Base-by-base conservation (phyloP, 2,797 vertebrate genomes). In the Diplodus puntazzo region DNA sequence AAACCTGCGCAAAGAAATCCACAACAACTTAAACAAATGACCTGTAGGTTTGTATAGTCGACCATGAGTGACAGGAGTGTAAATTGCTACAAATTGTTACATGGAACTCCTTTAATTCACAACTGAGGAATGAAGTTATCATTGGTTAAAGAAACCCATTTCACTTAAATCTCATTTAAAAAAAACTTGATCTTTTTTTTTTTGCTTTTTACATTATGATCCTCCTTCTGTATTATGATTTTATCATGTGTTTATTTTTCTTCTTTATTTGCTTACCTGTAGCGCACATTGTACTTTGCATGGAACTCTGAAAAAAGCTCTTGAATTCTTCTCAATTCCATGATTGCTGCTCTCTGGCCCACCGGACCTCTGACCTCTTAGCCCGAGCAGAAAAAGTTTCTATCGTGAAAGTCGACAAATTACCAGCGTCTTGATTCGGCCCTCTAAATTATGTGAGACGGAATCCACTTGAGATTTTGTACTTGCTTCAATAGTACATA, bases 301-400 rank as follows among this genome's bases (percentile, higher is more conserved):
- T 39, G 6, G 10, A 68, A 21, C 11, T 12, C 21, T 30, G 9
- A 58, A 45, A 25, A 67, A 14, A 21, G 16, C 65, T 54, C 23
- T 42, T 61, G 27, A 69, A 34, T 54, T 23, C 6, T 42, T 30
- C 2, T 14, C 13, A 54, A 17, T 60, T 69, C 1, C n/a, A 46
- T 7, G 45, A 50, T 50, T 27, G 14, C 20, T 67, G 43, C 21
- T 52, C 18, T 11, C 11, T 12, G 21, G 21, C 61, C 14, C 13
- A 2, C 16, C 25, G 49, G 55, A 69, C 70, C 21, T 61, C 17
- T 66, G 48, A 78, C 64, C 30, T 82, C 11, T 39, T 12, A 27
- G 25, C 45, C 42, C 20, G 16, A 23, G 16, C 5, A 42, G 34
- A 45, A 13, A 10, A 1, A 42, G 18, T 39, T 80, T 46, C 4